Conservation (phyloP, 1,140 invertebrate species). For the Leptinotarsa lineolata region DNA sequence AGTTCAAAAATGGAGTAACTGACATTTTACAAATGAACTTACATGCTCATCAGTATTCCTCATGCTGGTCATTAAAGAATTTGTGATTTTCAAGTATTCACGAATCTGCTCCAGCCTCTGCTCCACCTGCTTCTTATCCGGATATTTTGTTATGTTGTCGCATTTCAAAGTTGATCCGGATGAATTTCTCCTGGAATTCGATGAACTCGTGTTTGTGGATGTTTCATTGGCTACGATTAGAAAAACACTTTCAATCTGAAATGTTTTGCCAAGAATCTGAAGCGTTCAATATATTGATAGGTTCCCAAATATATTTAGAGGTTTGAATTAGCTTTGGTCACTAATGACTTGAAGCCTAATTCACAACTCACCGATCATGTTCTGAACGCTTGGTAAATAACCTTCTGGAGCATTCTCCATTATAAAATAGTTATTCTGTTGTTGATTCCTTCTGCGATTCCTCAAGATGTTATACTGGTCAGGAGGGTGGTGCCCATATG, state of each 20-base stretch:
- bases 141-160: conserved; percentile 55
- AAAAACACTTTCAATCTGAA: no score
- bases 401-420: conserved; percentile 40
- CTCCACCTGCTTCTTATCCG: conserved; percentile 56
- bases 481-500: conserved; percentile 32
- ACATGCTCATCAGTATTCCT: conserved; percentile 56
- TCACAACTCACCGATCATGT: conserved; percentile 6
- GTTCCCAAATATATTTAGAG: no score
- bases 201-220: conserved; percentile 29
- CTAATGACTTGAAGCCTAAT: no score
- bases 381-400: conserved; percentile 22
- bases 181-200: conserved; percentile 50
- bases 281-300: no score
- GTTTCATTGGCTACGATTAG: no score
- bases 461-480: conserved; percentile 36
- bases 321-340: no score
- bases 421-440: conserved; percentile 34
- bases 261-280: no score
- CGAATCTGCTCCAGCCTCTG: conserved; percentile 55
- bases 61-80: conserved; percentile 54
- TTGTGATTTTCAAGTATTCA: conserved; percentile 56
- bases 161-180: conserved; percentile 50
- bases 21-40: conserved; percentile 19
- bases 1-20: neutral
- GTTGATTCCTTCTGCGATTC: conserved; percentile 36